These are phyloP conservation scores for Embidobia sp. DNA, from an alignment of 2,888 invertebrate species.

Conservation along the genomic window DNA sequence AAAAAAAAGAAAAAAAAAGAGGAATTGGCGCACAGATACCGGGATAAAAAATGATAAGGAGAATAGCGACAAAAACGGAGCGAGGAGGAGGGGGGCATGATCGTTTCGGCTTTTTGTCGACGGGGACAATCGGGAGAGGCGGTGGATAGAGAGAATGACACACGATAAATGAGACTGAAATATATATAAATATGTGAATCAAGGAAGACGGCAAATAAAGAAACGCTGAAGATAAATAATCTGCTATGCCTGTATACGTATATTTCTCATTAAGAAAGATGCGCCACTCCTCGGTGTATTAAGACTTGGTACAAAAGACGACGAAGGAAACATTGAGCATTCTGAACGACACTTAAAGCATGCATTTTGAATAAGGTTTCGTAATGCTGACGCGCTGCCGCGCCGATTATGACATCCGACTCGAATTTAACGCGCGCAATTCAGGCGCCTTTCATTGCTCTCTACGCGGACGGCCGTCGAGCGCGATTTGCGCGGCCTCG, in stretches of 20 bases:
- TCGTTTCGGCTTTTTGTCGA: slow-evolving; percentile 5
- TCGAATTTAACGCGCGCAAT: slow-evolving; percentile 33
- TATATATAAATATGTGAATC: slow-evolving; percentile 49
- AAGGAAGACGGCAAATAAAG: slow-evolving; percentile 48
- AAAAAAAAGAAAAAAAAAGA: slow-evolving; percentile 37
- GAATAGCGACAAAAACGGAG: slow-evolving; percentile 8
- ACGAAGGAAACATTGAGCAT: slow-evolving; percentile 80
- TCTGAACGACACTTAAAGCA: slow-evolving; percentile 80
- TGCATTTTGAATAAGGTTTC: slow-evolving; percentile 78
- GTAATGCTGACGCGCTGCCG: slow-evolving; percentile 52
- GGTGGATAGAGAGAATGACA: not conserved
- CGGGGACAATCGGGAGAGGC: slow-evolving; percentile 24
- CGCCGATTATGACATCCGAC: slow-evolving; percentile 57
- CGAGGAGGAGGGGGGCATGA: not conserved
- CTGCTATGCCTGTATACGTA: slow-evolving; percentile 50
- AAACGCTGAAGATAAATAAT: slow-evolving; percentile 57
- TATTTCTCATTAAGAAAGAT: slow-evolving; percentile 69
- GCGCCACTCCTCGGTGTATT: slow-evolving; percentile 67
- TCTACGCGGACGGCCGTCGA: slow-evolving; percentile 13
- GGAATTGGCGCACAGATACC: slow-evolving; percentile 26
- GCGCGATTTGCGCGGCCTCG: no score
- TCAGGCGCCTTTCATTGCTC: slow-evolving; percentile 23
- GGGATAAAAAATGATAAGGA: not conserved
- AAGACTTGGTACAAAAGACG: slow-evolving; percentile 72
- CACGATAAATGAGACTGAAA: slow-evolving; percentile 57